Base-by-base conservation (phyloP, 2,113 vertebrate genomes). In the Propithecus coquereli region DNA sequence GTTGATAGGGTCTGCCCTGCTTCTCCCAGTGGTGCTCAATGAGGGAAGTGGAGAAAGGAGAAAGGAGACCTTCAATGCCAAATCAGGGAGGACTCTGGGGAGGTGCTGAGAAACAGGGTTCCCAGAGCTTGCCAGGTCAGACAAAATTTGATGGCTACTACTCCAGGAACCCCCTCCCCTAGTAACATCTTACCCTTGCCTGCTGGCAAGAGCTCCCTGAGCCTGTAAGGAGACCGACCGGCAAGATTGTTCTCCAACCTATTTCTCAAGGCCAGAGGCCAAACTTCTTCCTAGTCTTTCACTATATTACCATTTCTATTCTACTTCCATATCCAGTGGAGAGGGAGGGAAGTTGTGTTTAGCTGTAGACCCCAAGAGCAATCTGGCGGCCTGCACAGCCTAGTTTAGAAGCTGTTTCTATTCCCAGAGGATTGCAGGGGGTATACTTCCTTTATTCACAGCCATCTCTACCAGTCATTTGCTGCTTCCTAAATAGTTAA, bases 401-500 rank as follows among this genome's bases (percentile, higher is more conserved):
- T 66, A 34, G 34, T 90, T 92, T 71, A 82, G 23, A 59, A 74
- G 57, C 76, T 68, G 43, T 94, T 93, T 89, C 59, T 96, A 65
- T 89, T 96, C 93, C 66, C 59, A 82, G 71, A 97, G 52, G 92
- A 84, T 50, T 61, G 6, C 11, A 74, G 80, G 77, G 23, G 43
- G 20, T 71, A 54, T 23, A 74, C 17, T 54, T 76, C 59, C 70
- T 82, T 65, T 61, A 92, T 71, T 30, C 84, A 37, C 14, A 90
- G 84, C 66, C 81, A 65, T 76, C 68, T 9, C 79, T 70, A 25
- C 66, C 66, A 92, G 23, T n/a, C 54, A 45, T 97, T 95, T 76
- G 27, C 47, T 91, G 34, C 57, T 85, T 94, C 90, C 98, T 99
- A 99, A 98, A 98, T 98, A 98, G 98, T 98, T 98, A 98, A 98